phyloP scores from a whole-genome alignment of 2,888 invertebrate genomes.

The Drosophila mettleri region DNA sequence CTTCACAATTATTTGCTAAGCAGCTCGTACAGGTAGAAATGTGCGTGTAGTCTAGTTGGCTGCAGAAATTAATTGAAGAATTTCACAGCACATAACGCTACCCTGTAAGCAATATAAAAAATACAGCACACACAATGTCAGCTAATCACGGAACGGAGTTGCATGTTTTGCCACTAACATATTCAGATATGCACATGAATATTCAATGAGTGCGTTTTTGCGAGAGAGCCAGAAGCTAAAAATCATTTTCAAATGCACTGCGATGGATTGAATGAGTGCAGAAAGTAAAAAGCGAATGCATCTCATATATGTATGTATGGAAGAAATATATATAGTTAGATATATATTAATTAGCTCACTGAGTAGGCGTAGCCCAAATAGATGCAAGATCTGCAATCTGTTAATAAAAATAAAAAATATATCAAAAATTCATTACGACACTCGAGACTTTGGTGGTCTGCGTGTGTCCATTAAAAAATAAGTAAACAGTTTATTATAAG shows the following conservation, averaged over 20 bases:
- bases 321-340: not conserved
- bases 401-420: not conserved
- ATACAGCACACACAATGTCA: slow-evolving; percentile 60
- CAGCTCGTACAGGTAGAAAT: slow-evolving; percentile 48
- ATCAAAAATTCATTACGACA: not conserved
- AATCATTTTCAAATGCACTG: slow-evolving; percentile 51
- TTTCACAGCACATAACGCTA: slow-evolving; percentile 63
- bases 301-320: not conserved
- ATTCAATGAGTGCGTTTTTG: slow-evolving; percentile 63
- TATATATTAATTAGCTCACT: slow-evolving; percentile 10
- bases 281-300: slow-evolving; percentile 22
- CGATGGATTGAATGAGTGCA: slow-evolving; percentile 34
- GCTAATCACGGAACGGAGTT: slow-evolving; percentile 65
- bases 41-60: slow-evolving; percentile 63
- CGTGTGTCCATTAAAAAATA: not conserved
- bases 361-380: slow-evolving; percentile 16
- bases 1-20: slow-evolving; percentile 75
- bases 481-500: not conserved
- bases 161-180: slow-evolving; percentile 61
- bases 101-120: slow-evolving; percentile 13
- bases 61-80: slow-evolving; percentile 60
- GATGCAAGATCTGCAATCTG: slow-evolving; percentile 14
- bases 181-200: slow-evolving; percentile 64
- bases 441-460: not conserved
- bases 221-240: slow-evolving; percentile 36